phyloP scores from a whole-genome alignment of 2,113 vertebrate genomes.

The Polypterus bichir region DNA sequence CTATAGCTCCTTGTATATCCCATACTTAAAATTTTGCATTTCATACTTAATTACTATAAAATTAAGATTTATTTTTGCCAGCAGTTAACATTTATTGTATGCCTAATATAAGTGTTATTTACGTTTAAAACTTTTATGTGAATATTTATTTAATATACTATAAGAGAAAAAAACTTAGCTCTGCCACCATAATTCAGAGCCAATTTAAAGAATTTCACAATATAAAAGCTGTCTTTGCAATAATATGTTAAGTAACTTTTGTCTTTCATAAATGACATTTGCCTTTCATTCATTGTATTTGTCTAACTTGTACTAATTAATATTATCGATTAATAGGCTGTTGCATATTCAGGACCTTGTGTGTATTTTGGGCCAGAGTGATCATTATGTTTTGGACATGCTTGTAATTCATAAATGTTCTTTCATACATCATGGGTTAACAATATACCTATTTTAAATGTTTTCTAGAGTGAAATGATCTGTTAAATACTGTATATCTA shows the following conservation, averaged over 20 bases:
- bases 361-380: no score
- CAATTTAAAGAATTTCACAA: not conserved
- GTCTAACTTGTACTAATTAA: not conserved
- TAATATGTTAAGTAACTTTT: not conserved
- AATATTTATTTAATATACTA: constrained; percentile 24
- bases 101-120: constrained; percentile 39
- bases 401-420: no score
- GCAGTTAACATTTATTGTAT: constrained; percentile 48
- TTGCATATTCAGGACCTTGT: no score
- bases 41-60: constrained; percentile 24
- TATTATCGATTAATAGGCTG: no score
- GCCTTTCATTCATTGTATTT: constrained; percentile 15
- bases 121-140: constrained; percentile 9
- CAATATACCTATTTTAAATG: no score
- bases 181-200: constrained; percentile 9
- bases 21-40: constrained; percentile 32
- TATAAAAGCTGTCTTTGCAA: not conserved
- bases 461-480: no score
- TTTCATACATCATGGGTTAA: no score
- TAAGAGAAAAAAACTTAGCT: constrained; percentile 16
- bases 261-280: not conserved
- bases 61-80: constrained; percentile 27
- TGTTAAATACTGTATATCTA: no score
- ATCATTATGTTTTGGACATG: no score
- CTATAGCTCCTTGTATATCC: constrained; percentile 25